These are phyloP conservation scores for Aotus griseimembra DNA, from an alignment of 2,797 vertebrate species.

Conservation along the genomic window DNA sequence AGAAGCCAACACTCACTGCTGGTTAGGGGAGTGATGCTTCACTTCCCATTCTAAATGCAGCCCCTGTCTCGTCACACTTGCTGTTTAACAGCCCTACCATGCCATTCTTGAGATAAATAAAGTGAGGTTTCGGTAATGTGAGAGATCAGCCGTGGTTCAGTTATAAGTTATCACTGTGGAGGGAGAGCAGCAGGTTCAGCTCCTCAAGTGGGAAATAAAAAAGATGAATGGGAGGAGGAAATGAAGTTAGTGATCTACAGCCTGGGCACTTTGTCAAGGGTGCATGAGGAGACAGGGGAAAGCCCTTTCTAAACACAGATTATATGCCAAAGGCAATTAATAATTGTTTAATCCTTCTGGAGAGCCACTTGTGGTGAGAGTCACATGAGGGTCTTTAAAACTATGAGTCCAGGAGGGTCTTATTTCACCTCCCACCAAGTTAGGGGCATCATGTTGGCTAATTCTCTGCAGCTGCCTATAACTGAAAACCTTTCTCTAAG, in stretches of 20 bases:
- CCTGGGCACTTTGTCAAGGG: not conserved
- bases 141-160: constrained; percentile 14
- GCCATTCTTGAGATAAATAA: constrained; percentile 23
- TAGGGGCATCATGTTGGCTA: not conserved
- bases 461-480: accelerated
- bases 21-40: not conserved
- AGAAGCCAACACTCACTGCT: constrained; percentile 46
- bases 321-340: not conserved
- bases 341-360: not conserved
- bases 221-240: constrained; percentile 46
- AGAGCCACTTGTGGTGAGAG: not conserved
- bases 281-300: not conserved
- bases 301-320: not conserved
- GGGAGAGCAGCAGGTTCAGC: constrained; percentile 2
- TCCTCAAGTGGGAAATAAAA: constrained; percentile 65
- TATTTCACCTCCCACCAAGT: not conserved
- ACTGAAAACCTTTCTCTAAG: not conserved
- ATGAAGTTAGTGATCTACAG: not conserved
- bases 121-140: constrained; percentile 8
- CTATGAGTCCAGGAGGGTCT: not conserved
- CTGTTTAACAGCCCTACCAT: not conserved
- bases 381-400: not conserved
- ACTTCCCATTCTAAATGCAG: not conserved
- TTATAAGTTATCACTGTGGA: constrained; percentile 35
- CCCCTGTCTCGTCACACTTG: not conserved